A percentile compares a stretch with the other conserved stretches of the same genome.
Conservation (phyloP, 2,888 invertebrate species). For the Aphelenchoides bicaudatus region DNA sequence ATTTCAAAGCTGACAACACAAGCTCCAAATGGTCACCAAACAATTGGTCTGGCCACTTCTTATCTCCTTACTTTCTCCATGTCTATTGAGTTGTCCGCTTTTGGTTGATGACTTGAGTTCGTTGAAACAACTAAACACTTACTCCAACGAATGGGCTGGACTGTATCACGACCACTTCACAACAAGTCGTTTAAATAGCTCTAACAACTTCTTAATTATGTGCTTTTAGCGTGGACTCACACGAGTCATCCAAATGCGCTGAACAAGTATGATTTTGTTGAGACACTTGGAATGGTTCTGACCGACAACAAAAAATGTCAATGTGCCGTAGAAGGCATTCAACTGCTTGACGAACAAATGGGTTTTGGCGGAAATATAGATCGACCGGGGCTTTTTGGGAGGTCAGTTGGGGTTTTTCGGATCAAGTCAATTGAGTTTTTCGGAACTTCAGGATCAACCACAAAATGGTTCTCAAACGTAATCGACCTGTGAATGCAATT, state of each 20-base stretch:
- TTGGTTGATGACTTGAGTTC: too few species aligned
- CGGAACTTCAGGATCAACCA: too few species aligned
- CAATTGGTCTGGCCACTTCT: too few species aligned
- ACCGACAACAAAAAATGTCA: slow-evolving; percentile 15
- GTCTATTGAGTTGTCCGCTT: too few species aligned
- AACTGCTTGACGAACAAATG: slow-evolving; percentile 29
- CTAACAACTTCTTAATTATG: too few species aligned
- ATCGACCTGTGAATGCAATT: slow-evolving; percentile 16
- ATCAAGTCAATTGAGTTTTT: background rate
- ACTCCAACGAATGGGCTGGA: slow-evolving; percentile 22
- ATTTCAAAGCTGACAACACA: too few species aligned
- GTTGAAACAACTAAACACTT: slow-evolving; percentile 20
- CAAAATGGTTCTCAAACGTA: slow-evolving; percentile 20
- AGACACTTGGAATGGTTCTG: slow-evolving; percentile 22
- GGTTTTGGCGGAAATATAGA: slow-evolving; percentile 25
- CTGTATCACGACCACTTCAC: slow-evolving; percentile 25
- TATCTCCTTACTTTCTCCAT: too few species aligned
- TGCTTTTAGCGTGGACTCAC: slow-evolving; percentile 26
- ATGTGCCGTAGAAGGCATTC: slow-evolving; percentile 25
- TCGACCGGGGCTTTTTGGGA: slow-evolving; percentile 29
- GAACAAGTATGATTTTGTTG: slow-evolving; percentile 18
- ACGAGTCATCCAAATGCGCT: slow-evolving; percentile 22
- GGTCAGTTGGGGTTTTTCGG: slow-evolving; percentile 4
- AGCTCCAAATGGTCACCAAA: too few species aligned
- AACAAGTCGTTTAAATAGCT: too few species aligned